phyloP scores from a whole-genome alignment of 2,113 vertebrate genomes.

The Xenus cinereus region DNA sequence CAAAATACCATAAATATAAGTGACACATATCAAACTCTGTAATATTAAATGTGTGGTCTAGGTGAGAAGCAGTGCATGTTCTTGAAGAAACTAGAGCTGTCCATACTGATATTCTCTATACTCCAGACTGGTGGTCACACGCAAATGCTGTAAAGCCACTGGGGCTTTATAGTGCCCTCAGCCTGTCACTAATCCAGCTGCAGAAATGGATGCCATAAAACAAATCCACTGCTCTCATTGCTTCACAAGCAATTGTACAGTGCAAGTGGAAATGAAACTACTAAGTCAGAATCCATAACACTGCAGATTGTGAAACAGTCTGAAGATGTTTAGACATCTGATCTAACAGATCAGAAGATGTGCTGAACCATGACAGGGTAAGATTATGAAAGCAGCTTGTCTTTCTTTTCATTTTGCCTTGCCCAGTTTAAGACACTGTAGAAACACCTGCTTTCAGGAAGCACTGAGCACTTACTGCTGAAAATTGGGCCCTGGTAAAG shows the following conservation, averaged over 20 bases:
- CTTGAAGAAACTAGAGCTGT: not conserved
- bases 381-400: not conserved
- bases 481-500: not conserved
- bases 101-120: not conserved
- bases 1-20: not conserved
- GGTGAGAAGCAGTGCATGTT: not conserved
- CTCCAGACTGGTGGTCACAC: not conserved
- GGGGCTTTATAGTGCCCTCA: not conserved
- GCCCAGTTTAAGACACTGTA: not conserved
- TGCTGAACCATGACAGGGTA: not conserved
- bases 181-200: not conserved
- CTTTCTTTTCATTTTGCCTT: not conserved
- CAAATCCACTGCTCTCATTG: not conserved
- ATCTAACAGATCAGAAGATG: not conserved
- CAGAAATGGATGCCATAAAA: not conserved
- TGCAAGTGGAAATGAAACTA: not conserved
- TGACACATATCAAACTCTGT: not conserved
- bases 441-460: not conserved
- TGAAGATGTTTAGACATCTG: not conserved
- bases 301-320: not conserved
- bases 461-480: not conserved
- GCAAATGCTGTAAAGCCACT: not conserved
- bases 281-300: not conserved
- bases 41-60: not conserved
- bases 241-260: not conserved